Conservation (phyloP, 2,797 vertebrate genomes). For the Arrhamphus sclerolepis region DNA sequence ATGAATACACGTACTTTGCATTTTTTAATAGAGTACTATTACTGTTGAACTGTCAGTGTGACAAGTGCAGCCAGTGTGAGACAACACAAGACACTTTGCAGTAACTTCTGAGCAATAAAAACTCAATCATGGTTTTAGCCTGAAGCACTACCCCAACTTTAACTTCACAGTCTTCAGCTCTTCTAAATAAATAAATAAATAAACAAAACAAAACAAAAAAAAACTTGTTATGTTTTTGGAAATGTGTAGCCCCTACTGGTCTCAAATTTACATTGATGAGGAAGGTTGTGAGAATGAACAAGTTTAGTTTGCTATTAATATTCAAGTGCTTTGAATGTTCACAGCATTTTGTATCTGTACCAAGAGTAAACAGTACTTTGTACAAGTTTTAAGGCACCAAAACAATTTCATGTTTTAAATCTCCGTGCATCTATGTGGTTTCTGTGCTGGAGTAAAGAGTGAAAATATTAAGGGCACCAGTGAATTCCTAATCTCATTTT, state of each 20-base stretch:
- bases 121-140: no score
- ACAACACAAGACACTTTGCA: no score
- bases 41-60: no score
- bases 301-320: not conserved
- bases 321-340: not conserved
- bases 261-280: conserved; percentile 28
- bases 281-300: not conserved
- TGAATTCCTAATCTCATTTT: not conserved
- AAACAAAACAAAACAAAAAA: no score
- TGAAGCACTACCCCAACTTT: no score
- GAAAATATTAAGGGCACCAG: not conserved
- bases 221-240: no score
- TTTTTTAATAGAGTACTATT: no score
- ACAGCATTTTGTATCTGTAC: not conserved
- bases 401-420: not conserved
- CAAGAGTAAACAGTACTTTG: not conserved
- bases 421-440: not conserved
- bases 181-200: no score
- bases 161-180: no score
- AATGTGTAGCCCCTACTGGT: conserved; percentile 26
- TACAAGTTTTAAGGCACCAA: not conserved
- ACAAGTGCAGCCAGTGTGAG: no score
- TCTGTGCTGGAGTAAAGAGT: not conserved
- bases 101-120: no score
- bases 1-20: no score